A percentile compares a stretch with the other conserved stretches of the same genome.
Conservation (phyloP, 2,888 invertebrate genomes). For the Limnephilus marmoratus region DNA sequence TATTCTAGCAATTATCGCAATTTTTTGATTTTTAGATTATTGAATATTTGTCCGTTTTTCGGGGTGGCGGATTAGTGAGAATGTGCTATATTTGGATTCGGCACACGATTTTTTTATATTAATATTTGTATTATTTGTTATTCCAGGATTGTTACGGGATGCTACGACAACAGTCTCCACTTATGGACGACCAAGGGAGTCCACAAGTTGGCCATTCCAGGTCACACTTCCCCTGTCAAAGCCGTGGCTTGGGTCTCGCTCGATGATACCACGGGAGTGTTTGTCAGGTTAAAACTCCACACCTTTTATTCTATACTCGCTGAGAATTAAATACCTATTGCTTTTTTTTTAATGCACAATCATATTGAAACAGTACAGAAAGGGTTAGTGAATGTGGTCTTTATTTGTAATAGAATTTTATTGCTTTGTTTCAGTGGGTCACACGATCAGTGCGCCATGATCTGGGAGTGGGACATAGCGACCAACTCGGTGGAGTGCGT, state of each 20-base stretch:
- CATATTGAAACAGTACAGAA: neutral
- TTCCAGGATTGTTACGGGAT: conserved; percentile 91
- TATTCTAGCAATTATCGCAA: too few relatives aligned
- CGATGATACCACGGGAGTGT: conserved; percentile 80
- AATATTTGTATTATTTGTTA: neutral
- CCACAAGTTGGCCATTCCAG: conserved; percentile 89
- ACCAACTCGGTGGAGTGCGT: conserved; percentile 87
- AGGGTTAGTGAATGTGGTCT: conserved; percentile 63
- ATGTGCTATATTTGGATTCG: too few relatives aligned
- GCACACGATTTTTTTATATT: too few relatives aligned
- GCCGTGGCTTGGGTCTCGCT: conserved; percentile 91
- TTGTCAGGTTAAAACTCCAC: conserved; percentile 79
- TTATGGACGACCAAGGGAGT: conserved; percentile 93
- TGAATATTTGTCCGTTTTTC: too few relatives aligned
- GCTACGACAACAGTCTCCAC: conserved; percentile 95
- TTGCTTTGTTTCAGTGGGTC: conserved; percentile 80
- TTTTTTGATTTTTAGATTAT: too few relatives aligned
- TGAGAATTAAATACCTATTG: neutral
- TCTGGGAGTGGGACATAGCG: conserved; percentile 91
- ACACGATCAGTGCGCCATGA: conserved; percentile 93
- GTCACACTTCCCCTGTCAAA: conserved; percentile 92
- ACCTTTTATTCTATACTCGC: neutral
- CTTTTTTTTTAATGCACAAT: too few relatives aligned
- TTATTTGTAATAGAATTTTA: neutral
- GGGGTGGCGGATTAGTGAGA: too few relatives aligned